Evolutionary conservation across 2,113 vertebrate species (phyloP).

Genomic region (Tautogolabrus adspersus): DNA sequence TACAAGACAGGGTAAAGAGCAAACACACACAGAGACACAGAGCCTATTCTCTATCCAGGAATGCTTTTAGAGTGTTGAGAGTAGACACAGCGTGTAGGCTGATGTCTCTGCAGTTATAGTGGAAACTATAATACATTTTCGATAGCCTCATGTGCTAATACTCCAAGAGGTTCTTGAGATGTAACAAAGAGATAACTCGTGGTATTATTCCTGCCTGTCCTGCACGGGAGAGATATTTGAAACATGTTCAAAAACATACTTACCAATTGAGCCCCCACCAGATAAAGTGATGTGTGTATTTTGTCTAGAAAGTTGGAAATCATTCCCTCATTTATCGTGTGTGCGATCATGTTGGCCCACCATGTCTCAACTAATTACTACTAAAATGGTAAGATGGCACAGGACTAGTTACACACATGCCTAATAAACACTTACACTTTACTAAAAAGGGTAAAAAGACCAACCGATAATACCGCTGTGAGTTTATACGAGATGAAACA

Average conservation of each 20-base stretch:
- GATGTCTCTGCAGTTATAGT: slow-evolving; percentile 70
- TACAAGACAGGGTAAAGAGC: slow-evolving; percentile 57
- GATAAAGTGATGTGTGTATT: background rate
- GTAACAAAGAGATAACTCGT: slow-evolving; percentile 39
- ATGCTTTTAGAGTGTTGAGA: slow-evolving; percentile 77
- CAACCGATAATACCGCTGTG: too few species aligned
- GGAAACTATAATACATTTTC: slow-evolving; percentile 75
- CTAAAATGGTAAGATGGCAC: background rate
- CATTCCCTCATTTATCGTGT: background rate
- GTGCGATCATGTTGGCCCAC: background rate
- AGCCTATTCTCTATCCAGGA: slow-evolving; percentile 70
- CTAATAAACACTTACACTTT: background rate
- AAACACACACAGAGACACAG: slow-evolving; percentile 20
- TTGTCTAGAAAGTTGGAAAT: background rate
- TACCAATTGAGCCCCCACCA: background rate
- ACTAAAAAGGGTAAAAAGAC: too few species aligned
- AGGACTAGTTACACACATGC: background rate
- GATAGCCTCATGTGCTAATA: slow-evolving; percentile 35
- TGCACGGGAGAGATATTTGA: background rate
- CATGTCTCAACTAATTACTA: background rate
- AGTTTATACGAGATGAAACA: slow-evolving; percentile 3
- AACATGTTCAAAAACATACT: slow-evolving; percentile 20
- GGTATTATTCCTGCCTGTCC: slow-evolving; percentile 42
- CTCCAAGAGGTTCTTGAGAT: slow-evolving; percentile 35
- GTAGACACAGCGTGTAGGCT: slow-evolving; percentile 54